These are phyloP conservation scores for Pollimyrus isidori DNA, from an alignment of 2,113 vertebrate genomes.

Conservation along the genomic window DNA sequence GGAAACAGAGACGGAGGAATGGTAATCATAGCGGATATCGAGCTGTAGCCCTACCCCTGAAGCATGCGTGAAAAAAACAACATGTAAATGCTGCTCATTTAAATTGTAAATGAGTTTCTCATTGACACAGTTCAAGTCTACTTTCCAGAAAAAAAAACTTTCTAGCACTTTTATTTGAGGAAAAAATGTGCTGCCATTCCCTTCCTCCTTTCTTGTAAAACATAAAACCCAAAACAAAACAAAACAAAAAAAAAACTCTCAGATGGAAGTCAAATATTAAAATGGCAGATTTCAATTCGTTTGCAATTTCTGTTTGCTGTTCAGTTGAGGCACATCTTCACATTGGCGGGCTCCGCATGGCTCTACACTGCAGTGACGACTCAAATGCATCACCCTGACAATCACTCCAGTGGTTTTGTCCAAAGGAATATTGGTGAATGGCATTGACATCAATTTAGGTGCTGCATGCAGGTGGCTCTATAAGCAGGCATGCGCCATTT, in stretches of 20 bases:
- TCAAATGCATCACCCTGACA: neutral
- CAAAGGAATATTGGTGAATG: neutral
- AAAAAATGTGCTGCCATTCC: neutral
- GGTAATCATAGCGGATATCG: conserved; percentile 1
- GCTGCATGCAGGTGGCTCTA: neutral
- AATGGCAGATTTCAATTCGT: neutral
- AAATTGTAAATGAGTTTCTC: conserved; percentile 16
- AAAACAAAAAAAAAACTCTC: neutral
- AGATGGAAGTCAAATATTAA: neutral
- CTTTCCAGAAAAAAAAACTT: conserved; percentile 10
- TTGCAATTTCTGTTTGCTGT: neutral
- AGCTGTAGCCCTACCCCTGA: neutral
- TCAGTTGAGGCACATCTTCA: neutral
- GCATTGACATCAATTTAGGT: neutral
- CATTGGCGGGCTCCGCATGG: neutral
- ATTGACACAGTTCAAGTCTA: neutral
- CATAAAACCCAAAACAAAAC: neutral
- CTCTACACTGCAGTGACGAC: neutral
- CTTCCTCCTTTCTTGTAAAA: neutral
- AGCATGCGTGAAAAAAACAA: conserved; percentile 12
- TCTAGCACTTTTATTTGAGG: neutral
- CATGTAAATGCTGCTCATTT: conserved; percentile 22
- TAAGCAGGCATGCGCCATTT: neutral
- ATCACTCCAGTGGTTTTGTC: neutral
- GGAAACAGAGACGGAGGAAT: conserved; percentile 13